Conservation (phyloP, 2,797 vertebrate genomes). For the Pelochelys cantorii region DNA sequence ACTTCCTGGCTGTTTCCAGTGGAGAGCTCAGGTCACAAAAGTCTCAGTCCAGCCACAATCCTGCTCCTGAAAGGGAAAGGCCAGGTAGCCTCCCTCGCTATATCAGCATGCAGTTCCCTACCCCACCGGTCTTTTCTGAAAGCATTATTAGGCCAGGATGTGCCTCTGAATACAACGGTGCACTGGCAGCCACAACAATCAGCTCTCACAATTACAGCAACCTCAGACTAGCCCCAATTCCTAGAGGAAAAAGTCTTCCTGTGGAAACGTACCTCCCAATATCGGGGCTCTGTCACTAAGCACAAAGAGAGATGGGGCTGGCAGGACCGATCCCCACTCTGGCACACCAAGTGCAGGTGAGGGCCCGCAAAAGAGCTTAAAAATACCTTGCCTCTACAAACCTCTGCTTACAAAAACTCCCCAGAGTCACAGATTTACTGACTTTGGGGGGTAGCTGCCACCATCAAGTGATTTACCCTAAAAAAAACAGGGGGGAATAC, state of each 20-base stretch:
- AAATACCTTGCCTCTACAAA: too few species aligned
- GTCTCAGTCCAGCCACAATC: neutral
- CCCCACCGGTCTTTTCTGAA: neutral
- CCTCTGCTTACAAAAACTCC: too few species aligned
- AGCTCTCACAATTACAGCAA: constrained; percentile 16
- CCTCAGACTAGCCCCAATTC: constrained; percentile 18
- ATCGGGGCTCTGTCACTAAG: constrained; percentile 15
- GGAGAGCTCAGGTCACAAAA: neutral
- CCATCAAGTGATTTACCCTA: too few species aligned
- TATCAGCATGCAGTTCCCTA: neutral
- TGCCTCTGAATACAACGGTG: neutral
- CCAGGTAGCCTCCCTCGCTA: neutral
- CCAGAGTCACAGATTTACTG: too few species aligned
- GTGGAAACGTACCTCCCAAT: constrained; percentile 53
- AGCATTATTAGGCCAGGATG: neutral
- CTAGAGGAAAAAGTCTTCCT: constrained; percentile 33
- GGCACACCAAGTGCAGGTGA: too few species aligned
- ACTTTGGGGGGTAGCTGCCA: too few species aligned
- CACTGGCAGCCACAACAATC: constrained; percentile 1
- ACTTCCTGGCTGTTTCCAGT: neutral
- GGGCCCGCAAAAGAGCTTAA: too few species aligned
- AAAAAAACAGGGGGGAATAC: too few species aligned
- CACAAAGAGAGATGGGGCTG: constrained; percentile 8
- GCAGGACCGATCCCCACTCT: too few species aligned
- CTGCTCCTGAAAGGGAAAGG: neutral